A percentile compares a stretch with the other conserved stretches of the same genome.
Conservation (phyloP, 2,113 vertebrate species). For the Malurus melanocephalus region DNA sequence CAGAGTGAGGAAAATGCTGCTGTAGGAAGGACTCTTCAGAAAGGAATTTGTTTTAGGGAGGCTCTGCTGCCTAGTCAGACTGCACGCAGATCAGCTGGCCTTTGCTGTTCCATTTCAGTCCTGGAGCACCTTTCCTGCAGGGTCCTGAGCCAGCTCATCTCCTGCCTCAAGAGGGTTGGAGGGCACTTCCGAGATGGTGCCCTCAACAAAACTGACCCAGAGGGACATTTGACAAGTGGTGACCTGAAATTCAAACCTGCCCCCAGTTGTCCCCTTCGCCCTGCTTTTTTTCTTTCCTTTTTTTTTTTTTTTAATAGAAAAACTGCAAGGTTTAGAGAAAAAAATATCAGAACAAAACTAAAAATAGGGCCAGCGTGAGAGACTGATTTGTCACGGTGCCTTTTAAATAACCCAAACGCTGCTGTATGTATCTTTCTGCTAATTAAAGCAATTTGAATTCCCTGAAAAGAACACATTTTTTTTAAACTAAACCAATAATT, state of each 20-base stretch:
- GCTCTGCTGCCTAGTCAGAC: not conserved
- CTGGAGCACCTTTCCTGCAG: not conserved
- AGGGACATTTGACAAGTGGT: not conserved
- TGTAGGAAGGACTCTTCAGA: not conserved
- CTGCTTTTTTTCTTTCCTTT: not conserved
- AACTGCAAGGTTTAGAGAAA: not conserved
- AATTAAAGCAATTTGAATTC: conserved; percentile 57
- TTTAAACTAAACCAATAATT: conserved; percentile 51
- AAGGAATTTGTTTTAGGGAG: not conserved
- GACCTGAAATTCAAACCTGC: not conserved
- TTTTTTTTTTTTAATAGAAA: not conserved
- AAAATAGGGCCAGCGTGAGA: conserved; percentile 36
- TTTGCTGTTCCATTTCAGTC: not conserved
- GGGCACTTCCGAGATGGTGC: not conserved
- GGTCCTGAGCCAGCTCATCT: not conserved
- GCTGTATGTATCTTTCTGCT: conserved; percentile 43
- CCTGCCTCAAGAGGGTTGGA: not conserved
- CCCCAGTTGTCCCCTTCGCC: not conserved
- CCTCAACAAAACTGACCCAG: not conserved
- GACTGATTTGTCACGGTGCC: not conserved
- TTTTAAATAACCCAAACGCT: conserved; percentile 42
- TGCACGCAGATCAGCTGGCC: not conserved
- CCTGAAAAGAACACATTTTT: conserved; percentile 37
- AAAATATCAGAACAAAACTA: conserved; percentile 21
- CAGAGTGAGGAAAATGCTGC: not conserved